Evolutionary conservation across 2,113 vertebrate species (phyloP), one percentile per base, ranked within the genome.

Genomic region (Oxygymnocypris stewartii): DNA sequence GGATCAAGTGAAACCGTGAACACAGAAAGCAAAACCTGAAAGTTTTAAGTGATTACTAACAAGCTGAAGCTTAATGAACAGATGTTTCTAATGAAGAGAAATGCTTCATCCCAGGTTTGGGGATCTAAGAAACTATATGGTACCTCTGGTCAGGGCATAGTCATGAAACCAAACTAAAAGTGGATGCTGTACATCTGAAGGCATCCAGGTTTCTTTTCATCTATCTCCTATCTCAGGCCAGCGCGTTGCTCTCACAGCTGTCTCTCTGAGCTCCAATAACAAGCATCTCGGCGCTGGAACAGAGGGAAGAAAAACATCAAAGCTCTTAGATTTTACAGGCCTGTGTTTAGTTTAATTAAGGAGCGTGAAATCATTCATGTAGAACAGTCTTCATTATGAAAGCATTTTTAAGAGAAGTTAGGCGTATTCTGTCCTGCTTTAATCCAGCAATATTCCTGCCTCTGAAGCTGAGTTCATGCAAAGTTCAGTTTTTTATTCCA

Each of bases 341-440:
- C 59, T 77, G 57, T 44, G 71, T 35, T 80, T 31, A 59, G 76
- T 74, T 80, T 80, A 86, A 73, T 86, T 59, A 80, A 79, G 28
- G 47, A 42, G 23, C 54, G 61, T 25, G 84, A 79, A 71, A 79
- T 20, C 47, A 16, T 67, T 85, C 63, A 23, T 86, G 85, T 73
- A 54, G 77, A 79, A 86, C 77, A 79, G 65, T 69, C 84, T 79
- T 85, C 44, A 57, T 85, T 57, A 67, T 51, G 76, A 54, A 85
- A 57, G 35, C n/a, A 8, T 86, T 80, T 57, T 67, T 35, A 37
- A 59, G 73, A 42, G 49, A 31, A 31, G 28, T 31, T 31, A 54
- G 47, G 31, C 28, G 4, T 67, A 65, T 23, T 65, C 10, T 57
- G 28, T 51, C n/a, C 73, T 61, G 44, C 84, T 31, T 31, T 10